Evolutionary conservation across 2,113 vertebrate species (phyloP), one percentile per base, ranked within the genome.

Genomic region (Tenebrosternarchus preto): DNA sequence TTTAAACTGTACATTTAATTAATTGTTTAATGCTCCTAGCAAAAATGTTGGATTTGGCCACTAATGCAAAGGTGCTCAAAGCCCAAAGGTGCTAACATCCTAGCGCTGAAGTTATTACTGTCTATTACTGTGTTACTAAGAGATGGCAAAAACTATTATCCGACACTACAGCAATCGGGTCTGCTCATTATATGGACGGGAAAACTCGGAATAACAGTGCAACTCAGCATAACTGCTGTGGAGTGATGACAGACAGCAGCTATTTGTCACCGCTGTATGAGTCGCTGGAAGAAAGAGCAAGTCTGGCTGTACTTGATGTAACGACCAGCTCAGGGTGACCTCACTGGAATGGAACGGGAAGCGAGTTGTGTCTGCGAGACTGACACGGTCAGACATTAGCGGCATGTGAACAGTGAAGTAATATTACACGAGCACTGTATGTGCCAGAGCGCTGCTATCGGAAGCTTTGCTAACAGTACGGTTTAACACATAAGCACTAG

Each of bases 371-470:
- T 43, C 83, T 74, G 64, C 56, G 57, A 79, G 61, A 29, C 61
- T 64, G 56, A 76, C 29, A 36, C 55, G 5, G 73, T 61, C 78
- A 77, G 60, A 50, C 66, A 75, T 56, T 75, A 81, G 76, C 27
- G 66, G 56, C 63, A 31, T 71, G 43, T 16, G 16, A 71, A 33
- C 12, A 43, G 12, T 63, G 25, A 25, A 8, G 19, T 16, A 17
- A 6, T 36, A 22, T 63, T 20, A 56, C 16, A 75, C 16, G 15
- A 2, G 1, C 70, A 56, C 50, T 46, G 63, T 55, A 43, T 75
- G 12, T 60, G 33, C 33, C 11, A 25, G 17, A 43, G 20, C 36
- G 3, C 8, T 43, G 63, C 4, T 8, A 78, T 43, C 39, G 20
- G 12, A 25, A 53, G 12, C 5, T 46, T 46, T 46, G 12, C 43